Evolutionary conservation across 1,140 invertebrate species (phyloP).

Genomic region (Bemisia tabaci): DNA sequence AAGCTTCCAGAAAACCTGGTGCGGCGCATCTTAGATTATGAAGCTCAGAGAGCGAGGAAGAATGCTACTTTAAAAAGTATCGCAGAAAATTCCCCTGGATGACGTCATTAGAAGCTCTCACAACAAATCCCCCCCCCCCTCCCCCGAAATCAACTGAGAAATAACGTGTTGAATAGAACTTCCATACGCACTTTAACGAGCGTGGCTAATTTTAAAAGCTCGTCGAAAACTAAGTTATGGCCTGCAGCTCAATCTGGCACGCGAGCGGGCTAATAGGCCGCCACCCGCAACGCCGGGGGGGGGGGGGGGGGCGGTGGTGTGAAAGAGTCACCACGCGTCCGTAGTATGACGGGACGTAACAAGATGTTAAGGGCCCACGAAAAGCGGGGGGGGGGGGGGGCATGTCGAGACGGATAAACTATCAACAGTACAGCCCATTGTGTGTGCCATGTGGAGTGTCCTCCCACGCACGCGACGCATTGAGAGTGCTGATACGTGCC

Average conservation of each 20-base stretch:
- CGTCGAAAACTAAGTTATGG: neutral
- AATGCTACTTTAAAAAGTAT: too few relatives aligned
- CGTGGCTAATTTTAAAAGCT: neutral
- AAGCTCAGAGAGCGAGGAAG: too few relatives aligned
- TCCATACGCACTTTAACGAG: neutral
- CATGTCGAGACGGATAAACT: neutral
- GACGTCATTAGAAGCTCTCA: too few relatives aligned
- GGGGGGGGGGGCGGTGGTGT: too few relatives aligned
- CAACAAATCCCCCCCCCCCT: too few relatives aligned
- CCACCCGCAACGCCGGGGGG: neutral
- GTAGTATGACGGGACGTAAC: neutral
- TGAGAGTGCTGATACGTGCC: neutral
- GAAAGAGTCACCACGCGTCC: neutral
- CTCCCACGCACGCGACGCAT: neutral
- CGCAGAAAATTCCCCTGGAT: too few relatives aligned
- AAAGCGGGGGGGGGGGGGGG: neutral
- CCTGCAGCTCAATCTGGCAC: neutral
- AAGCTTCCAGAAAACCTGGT: too few relatives aligned
- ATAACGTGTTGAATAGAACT: too few relatives aligned
- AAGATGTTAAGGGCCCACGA: neutral
- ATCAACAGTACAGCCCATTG: neutral
- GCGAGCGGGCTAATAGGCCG: neutral
- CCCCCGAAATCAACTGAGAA: too few relatives aligned
- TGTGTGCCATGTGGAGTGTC: neutral
- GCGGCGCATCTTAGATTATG: too few relatives aligned